Conservation (phyloP, 2,797 vertebrate genomes). For the Lepus townsendii region DNA sequence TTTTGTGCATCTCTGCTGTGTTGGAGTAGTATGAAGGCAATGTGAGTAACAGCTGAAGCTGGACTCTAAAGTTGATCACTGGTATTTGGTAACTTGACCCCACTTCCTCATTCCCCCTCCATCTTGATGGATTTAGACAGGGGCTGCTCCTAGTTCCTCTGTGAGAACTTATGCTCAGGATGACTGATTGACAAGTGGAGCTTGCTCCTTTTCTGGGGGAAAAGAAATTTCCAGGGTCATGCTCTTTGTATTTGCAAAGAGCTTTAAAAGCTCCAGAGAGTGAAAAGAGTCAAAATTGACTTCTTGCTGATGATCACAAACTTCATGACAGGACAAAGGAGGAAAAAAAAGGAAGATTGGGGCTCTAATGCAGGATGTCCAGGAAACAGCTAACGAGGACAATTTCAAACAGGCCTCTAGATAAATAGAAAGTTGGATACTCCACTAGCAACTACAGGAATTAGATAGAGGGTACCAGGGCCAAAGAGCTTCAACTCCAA, state of each 20-base stretch:
- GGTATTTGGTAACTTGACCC: slow-evolving; percentile 71
- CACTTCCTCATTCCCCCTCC: not conserved
- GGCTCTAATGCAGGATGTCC: slow-evolving; percentile 82
- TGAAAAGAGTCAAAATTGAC: slow-evolving; percentile 82
- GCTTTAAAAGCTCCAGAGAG: slow-evolving; percentile 85
- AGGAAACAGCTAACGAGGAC: slow-evolving; percentile 74
- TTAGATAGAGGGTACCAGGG: slow-evolving; percentile 69
- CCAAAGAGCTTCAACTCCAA: slow-evolving; percentile 75
- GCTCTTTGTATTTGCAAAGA: slow-evolving; percentile 87
- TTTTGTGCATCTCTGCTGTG: not conserved
- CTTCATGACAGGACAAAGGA: slow-evolving; percentile 72
- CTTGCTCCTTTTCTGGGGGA: slow-evolving; percentile 78
- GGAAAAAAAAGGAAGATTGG: slow-evolving; percentile 74
- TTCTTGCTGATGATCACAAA: slow-evolving; percentile 84
- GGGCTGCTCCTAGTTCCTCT: slow-evolving; percentile 66
- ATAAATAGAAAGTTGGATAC: slow-evolving; percentile 79
- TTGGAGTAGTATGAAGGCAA: slow-evolving; percentile 47
- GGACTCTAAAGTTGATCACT: slow-evolving; percentile 70
- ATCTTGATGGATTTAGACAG: slow-evolving; percentile 75
- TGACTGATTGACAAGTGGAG: slow-evolving; percentile 85
- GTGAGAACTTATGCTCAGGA: slow-evolving; percentile 80
- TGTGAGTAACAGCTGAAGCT: slow-evolving; percentile 53
- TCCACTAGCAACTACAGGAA: slow-evolving; percentile 64
- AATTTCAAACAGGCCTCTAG: slow-evolving; percentile 76
- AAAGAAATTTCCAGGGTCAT: slow-evolving; percentile 83